phyloP scores from a whole-genome alignment of 2,797 vertebrate species.

The Gallinago solitaria region DNA sequence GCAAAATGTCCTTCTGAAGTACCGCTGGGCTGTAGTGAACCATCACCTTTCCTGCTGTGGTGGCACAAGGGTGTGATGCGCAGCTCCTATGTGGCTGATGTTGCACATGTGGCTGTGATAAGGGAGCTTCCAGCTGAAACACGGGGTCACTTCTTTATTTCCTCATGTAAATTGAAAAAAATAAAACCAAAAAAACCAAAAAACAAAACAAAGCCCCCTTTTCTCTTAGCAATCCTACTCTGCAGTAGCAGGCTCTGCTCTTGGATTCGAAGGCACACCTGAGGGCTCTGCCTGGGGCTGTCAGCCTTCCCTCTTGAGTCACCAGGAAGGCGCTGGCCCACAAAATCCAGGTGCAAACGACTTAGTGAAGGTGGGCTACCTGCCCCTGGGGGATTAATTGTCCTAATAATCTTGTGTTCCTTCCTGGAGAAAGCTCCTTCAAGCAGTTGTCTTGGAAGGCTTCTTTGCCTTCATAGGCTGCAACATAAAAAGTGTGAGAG shows the following conservation, averaged over 20 bases:
- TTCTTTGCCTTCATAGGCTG: background rate
- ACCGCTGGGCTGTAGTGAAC: background rate
- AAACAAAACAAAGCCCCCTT: accelerated
- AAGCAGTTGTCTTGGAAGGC: background rate
- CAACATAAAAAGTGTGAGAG: background rate
- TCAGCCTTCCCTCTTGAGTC: background rate
- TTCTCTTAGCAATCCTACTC: background rate
- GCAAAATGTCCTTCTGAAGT: background rate
- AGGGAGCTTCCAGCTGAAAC: background rate
- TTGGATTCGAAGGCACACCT: background rate
- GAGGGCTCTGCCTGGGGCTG: background rate
- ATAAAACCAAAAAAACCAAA: background rate
- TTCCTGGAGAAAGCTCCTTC: background rate
- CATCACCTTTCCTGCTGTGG: background rate
- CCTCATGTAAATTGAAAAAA: background rate
- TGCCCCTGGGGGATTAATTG: background rate
- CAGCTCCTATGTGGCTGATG: background rate
- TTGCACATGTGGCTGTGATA: background rate
- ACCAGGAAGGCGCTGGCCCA: background rate
- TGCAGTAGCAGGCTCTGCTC: background rate
- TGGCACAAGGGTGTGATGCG: background rate
- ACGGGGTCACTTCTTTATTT: background rate
- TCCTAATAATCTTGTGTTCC: background rate
- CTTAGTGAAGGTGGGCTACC: background rate
- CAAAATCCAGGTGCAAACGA: background rate